Base-by-base conservation (phyloP, 2,113 vertebrate genomes). In the Puffinus mauretanicus region DNA sequence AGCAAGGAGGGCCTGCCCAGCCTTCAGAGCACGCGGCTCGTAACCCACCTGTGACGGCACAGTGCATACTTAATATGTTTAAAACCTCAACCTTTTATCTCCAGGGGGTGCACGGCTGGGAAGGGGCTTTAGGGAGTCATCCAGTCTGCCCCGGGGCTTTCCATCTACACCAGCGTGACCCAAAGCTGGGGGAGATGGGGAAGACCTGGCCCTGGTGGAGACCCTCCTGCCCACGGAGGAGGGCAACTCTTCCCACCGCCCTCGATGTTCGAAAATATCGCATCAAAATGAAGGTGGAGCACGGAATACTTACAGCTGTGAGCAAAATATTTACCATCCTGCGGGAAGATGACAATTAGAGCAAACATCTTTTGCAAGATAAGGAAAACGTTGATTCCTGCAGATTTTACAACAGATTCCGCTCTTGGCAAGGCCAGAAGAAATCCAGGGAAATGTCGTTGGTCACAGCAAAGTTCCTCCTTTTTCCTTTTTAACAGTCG, bases 341-440 rank as follows among this genome's bases (percentile, higher is more conserved):
- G 20, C 94, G 88, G 96, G 91, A 83, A 94, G 94, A 88, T 52
- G 92, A 55, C 95, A 95, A 95, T 94, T 78, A 84, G 82, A 76
- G 70, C 87, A n/a, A 82, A 91, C 83, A 36, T 67, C 94, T 80
- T 75, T 20, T 11, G 14, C 19, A 7, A 21, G 57, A 30, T 10
- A 40, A 93, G 92, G 89, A 79, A 40, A 86, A 77, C 7, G 15
- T 42, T 13, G 64, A 55, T 30, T 42, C 64, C 92, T 57, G 60
- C 70, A 25, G 79, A 40, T 14, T 18, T 52, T 19, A 44, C n/a
- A 3, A 11, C 4, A 1, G 30, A 44, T 21, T 55, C 89, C 30
- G 78, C 93, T 92, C 75, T 54, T 32, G 52, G 67, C 46, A 47
- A 27, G 46, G 27, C 30, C 11, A 3, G 51, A 34, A 61, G 30